These are phyloP conservation scores for Chymomyza procnemis DNA, from an alignment of 2,888 invertebrate species.

Conservation along the genomic window DNA sequence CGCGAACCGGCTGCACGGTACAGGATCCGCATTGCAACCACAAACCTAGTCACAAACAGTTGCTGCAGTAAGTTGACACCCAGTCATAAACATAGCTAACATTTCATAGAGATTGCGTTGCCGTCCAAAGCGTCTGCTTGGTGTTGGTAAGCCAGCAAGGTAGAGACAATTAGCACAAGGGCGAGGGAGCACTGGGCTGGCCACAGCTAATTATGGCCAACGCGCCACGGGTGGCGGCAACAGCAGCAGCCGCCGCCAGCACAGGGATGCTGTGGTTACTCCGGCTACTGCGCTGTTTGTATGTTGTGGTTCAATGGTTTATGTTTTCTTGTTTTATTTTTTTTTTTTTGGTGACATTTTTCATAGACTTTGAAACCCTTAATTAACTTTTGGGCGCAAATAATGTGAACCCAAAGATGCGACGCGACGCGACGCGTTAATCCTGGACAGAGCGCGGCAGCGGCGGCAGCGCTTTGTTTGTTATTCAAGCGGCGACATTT, in stretches of 20 bases:
- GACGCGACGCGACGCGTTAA: constrained; percentile 14
- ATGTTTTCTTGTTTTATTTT: neutral
- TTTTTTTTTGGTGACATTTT: constrained; percentile 49
- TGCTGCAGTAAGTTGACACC: constrained; percentile 11
- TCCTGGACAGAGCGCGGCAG: constrained; percentile 8
- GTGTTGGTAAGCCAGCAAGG: constrained; percentile 4
- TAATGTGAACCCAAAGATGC: constrained; percentile 22
- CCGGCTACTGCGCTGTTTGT: neutral
- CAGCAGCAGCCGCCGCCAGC: neutral
- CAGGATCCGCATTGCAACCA: neutral
- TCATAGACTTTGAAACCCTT: constrained; percentile 68
- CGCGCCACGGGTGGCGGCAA: constrained; percentile 47
- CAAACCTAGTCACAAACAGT: neutral
- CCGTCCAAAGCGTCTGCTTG: neutral
- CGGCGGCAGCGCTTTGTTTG: constrained; percentile 11
- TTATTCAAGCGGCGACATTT: constrained; percentile 25
- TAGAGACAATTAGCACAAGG: constrained; percentile 51
- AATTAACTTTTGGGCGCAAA: constrained; percentile 60
- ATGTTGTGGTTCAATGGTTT: constrained; percentile 46
- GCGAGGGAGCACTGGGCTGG: constrained; percentile 2
- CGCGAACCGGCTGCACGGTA: neutral
- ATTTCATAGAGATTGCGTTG: neutral
- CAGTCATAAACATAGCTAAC: neutral
- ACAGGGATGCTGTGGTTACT: neutral
- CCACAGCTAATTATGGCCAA: constrained; percentile 64